A percentile compares a stretch with the other conserved stretches of the same genome.
Conservation (phyloP, 2,888 invertebrate genomes). For the Platynereis dumerilii region DNA sequence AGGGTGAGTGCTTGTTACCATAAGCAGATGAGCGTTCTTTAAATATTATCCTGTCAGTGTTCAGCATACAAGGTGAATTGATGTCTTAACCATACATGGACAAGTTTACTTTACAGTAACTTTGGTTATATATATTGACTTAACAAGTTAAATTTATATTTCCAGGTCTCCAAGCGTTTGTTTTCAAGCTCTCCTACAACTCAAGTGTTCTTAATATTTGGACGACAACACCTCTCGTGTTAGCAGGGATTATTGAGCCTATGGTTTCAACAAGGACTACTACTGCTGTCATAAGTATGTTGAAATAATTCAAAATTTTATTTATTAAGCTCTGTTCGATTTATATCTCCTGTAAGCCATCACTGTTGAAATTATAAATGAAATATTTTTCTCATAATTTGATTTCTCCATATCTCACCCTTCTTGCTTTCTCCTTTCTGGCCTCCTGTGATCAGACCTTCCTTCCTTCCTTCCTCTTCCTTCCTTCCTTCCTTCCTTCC, state of each 20-base stretch:
- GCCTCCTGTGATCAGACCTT: background rate
- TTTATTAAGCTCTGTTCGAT: too few relatives aligned
- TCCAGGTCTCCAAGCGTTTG: conserved; percentile 52
- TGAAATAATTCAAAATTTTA: too few relatives aligned
- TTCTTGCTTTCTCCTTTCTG: conserved; percentile 3
- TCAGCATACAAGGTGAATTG: too few relatives aligned
- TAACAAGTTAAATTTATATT: conserved; percentile 21
- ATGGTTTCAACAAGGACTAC: conserved; percentile 10
- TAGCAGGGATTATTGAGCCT: conserved; percentile 71
- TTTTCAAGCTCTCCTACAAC: conserved; percentile 75
- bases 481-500: conserved; percentile 5
- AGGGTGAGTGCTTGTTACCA: conserved; percentile 42
- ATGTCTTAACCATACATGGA: too few relatives aligned
- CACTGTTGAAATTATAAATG: too few relatives aligned
- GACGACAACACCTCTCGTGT: conserved; percentile 81
- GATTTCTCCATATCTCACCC: conserved; percentile 5
- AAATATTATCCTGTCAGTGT: too few relatives aligned
- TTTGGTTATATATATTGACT: too few relatives aligned
- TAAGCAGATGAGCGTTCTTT: too few relatives aligned
- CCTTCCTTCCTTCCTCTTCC: conserved; percentile 3
- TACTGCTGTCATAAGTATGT: conserved; percentile 7
- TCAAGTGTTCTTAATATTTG: conserved; percentile 88
- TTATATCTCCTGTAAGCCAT: too few relatives aligned
- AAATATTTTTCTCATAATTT: too few relatives aligned
- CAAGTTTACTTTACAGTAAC: too few relatives aligned